These are phyloP conservation scores for Drosophila tripunctata DNA, from an alignment of 2,888 invertebrate genomes.

Conservation along the genomic window DNA sequence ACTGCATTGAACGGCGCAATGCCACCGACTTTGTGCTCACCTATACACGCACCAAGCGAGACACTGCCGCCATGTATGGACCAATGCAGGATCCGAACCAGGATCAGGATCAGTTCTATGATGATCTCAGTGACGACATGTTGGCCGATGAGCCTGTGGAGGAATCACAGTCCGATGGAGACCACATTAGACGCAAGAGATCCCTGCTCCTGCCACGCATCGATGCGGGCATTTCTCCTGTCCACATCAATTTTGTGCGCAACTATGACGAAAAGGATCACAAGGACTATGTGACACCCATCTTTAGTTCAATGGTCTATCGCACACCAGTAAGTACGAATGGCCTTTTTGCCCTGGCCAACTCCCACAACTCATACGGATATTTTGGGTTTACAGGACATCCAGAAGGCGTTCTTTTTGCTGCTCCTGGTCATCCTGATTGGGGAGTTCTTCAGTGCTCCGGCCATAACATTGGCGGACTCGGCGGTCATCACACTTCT, in stretches of 20 bases:
- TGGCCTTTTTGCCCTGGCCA: too few relatives aligned
- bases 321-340: conserved; percentile 86
- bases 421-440: conserved; percentile 95
- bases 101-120: conserved; percentile 20
- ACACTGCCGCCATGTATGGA: conserved; percentile 79
- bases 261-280: conserved; percentile 90
- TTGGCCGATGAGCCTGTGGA: conserved; percentile 37
- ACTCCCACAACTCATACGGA: too few relatives aligned
- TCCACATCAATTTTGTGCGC: conserved; percentile 89
- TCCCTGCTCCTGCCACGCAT: conserved; percentile 78
- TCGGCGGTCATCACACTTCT: conserved; percentile 95
- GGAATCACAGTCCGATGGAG: conserved; percentile 37
- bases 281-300: conserved; percentile 92
- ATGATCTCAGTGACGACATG: conserved; percentile 21
- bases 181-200: conserved; percentile 74
- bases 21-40: conserved; percentile 88
- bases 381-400: conserved; percentile 89
- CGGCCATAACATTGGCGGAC: conserved; percentile 97
- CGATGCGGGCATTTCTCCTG: conserved; percentile 86
- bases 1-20: conserved; percentile 90
- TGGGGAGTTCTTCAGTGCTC: conserved; percentile 99
- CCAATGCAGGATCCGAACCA: conserved; percentile 15
- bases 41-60: conserved; percentile 84
- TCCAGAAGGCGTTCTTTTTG: conserved; percentile 98
- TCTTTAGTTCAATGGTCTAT: conserved; percentile 97